These are phyloP conservation scores for Capitulum mitella DNA, from an alignment of 2,888 invertebrate species.

Conservation along the genomic window DNA sequence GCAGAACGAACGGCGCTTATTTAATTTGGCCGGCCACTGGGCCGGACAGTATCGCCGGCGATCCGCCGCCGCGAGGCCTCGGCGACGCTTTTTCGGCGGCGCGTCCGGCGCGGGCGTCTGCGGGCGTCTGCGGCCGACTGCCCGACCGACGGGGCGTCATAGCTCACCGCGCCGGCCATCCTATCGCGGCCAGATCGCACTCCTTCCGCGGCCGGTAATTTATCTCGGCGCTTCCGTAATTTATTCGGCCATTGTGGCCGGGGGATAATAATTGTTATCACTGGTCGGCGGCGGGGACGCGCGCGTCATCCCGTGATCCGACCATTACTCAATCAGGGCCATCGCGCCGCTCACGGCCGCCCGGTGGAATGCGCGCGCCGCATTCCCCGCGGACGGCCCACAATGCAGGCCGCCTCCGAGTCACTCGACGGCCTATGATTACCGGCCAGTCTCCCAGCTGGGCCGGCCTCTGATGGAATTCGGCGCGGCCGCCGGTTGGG, in stretches of 20 bases:
- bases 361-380: background rate
- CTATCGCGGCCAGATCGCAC: background rate
- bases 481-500: background rate
- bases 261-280: constrained; percentile 9
- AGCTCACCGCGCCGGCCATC: background rate
- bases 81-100: background rate
- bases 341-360: background rate
- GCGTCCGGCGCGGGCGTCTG: background rate
- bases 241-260: constrained; percentile 6
- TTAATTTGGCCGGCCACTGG: constrained; percentile 19
- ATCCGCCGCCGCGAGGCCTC: background rate
- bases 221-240: constrained; percentile 17
- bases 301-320: constrained; percentile 3
- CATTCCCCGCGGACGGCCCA: background rate
- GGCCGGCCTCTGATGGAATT: constrained; percentile 18
- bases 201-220: background rate
- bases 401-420: constrained; percentile 11
- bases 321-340: constrained; percentile 16
- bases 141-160: background rate
- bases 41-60: background rate
- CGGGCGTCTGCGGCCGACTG: no score
- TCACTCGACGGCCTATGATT: constrained; percentile 5
- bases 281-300: background rate
- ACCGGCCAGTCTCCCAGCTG: background rate
- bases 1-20: background rate